Percentiles rank a stretch among this genome's conserved stretches.
Conservation (phyloP, 2,113 vertebrate genomes). For the Grantiella picta region DNA sequence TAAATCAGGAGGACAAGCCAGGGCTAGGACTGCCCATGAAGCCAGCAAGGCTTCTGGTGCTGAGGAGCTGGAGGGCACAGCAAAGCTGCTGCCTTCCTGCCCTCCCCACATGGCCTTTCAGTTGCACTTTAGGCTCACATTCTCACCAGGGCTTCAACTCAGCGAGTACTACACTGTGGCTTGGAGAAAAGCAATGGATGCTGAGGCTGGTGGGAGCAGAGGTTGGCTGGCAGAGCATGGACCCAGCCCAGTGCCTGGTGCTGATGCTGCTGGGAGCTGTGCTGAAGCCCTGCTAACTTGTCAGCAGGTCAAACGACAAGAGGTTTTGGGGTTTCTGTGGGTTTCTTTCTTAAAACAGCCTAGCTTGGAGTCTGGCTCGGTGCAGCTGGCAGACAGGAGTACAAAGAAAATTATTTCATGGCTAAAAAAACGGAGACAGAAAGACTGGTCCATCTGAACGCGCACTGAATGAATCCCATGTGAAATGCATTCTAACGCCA, state of each 20-base stretch:
- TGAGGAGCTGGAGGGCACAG: not conserved
- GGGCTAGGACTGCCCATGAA: not conserved
- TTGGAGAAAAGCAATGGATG: not conserved
- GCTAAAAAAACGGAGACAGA: slow-evolving; percentile 66
- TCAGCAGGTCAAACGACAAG: not conserved
- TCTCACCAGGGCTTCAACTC: not conserved
- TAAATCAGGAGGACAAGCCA: not conserved
- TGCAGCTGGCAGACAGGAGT: slow-evolving; percentile 19
- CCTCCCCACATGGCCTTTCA: not conserved
- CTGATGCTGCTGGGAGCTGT: not conserved
- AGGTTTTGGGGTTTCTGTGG: not conserved
- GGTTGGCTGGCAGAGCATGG: not conserved
- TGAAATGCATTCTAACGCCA: slow-evolving; percentile 48
- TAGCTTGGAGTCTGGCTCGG: slow-evolving; percentile 12
- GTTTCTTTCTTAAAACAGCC: slow-evolving; percentile 10
- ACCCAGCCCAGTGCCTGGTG: not conserved
- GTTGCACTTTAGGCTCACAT: not conserved
- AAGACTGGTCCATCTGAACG: slow-evolving; percentile 38
- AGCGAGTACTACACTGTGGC: not conserved
- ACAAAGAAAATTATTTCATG: slow-evolving; percentile 63
- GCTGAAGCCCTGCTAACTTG: not conserved
- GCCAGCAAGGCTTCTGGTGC: not conserved
- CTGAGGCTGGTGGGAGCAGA: not conserved
- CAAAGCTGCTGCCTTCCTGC: not conserved
- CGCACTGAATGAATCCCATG: slow-evolving; percentile 42